A percentile compares a stretch with the other conserved stretches of the same genome.
Conservation (phyloP, 2,888 invertebrate genomes). For the Adelphocoris suturalis region DNA sequence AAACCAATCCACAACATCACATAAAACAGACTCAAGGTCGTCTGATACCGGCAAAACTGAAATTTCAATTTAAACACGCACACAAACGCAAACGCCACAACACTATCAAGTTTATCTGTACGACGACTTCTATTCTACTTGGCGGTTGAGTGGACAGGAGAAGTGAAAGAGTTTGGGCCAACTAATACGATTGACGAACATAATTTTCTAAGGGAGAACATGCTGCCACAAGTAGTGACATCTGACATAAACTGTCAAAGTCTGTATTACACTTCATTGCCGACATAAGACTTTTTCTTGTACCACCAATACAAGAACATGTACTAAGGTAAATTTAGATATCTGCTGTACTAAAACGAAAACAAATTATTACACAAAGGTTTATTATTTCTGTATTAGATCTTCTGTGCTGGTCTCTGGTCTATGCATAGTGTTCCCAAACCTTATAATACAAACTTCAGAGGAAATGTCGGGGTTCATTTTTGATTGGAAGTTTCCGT, state of each 20-base stretch:
- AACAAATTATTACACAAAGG: no score
- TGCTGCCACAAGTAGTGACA: slow-evolving; percentile 43
- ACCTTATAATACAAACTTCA: no score
- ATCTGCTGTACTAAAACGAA: no score
- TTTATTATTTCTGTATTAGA: no score
- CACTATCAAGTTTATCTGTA: slow-evolving; percentile 1
- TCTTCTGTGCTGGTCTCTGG: no score
- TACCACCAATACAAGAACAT: no score
- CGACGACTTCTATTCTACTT: slow-evolving; percentile 35
- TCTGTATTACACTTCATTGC: background rate
- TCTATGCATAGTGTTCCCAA: no score
- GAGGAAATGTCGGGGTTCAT: no score
- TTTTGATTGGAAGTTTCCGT: no score
- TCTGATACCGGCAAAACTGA: slow-evolving; percentile 29
- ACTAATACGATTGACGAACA: background rate
- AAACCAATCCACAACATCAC: slow-evolving; percentile 35
- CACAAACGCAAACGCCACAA: slow-evolving; percentile 50
- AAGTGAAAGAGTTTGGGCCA: slow-evolving; percentile 30
- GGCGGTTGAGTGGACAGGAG: slow-evolving; percentile 38
- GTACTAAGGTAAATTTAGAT: no score
- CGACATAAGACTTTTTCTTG: background rate
- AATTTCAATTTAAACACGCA: slow-evolving; percentile 76
- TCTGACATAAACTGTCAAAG: background rate
- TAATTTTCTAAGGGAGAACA: slow-evolving; percentile 4
- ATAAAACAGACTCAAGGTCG: slow-evolving; percentile 14